Conservation (phyloP, 2,888 invertebrate species). For the Trichacis sp. region DNA sequence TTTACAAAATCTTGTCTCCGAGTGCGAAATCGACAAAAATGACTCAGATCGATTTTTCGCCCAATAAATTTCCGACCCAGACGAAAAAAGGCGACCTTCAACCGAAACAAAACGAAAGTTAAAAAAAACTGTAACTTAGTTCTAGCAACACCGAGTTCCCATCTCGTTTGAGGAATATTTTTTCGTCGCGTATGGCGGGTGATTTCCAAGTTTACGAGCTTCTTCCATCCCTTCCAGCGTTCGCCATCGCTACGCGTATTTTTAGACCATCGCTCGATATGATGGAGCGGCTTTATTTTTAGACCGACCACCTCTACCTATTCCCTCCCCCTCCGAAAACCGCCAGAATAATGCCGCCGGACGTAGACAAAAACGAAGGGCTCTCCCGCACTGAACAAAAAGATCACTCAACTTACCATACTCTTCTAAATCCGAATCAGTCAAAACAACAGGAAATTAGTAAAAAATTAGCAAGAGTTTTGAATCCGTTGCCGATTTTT, state of each 20-base stretch:
- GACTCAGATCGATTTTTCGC: too few relatives aligned
- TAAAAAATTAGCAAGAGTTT: too few relatives aligned
- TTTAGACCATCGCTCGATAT: conserved; percentile 64
- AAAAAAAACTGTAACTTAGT: too few relatives aligned
- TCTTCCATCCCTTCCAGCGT: conserved; percentile 33
- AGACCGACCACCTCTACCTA: conserved; percentile 56
- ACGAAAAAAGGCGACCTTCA: too few relatives aligned
- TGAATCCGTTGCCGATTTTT: too few relatives aligned
- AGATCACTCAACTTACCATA: too few relatives aligned
- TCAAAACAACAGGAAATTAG: too few relatives aligned
- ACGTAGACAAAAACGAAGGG: conserved; percentile 30
- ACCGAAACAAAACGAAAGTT: too few relatives aligned
- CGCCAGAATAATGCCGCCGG: conserved; percentile 18
- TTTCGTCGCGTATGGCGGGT: conserved; percentile 28
- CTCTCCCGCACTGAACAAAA: conserved; percentile 39
- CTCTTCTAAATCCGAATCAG: too few relatives aligned
- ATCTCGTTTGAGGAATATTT: conserved; percentile 18
- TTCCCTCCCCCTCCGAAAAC: conserved; percentile 15
- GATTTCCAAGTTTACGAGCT: conserved; percentile 39
- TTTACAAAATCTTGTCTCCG: too few relatives aligned
- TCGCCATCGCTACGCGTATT: conserved; percentile 52
- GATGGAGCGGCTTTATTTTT: conserved; percentile 63
- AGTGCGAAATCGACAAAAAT: too few relatives aligned
- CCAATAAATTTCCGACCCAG: too few relatives aligned
- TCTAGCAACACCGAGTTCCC: conserved; percentile 7